Conservation (phyloP, 2,888 invertebrate genomes). For the Ferrisia virgata region DNA sequence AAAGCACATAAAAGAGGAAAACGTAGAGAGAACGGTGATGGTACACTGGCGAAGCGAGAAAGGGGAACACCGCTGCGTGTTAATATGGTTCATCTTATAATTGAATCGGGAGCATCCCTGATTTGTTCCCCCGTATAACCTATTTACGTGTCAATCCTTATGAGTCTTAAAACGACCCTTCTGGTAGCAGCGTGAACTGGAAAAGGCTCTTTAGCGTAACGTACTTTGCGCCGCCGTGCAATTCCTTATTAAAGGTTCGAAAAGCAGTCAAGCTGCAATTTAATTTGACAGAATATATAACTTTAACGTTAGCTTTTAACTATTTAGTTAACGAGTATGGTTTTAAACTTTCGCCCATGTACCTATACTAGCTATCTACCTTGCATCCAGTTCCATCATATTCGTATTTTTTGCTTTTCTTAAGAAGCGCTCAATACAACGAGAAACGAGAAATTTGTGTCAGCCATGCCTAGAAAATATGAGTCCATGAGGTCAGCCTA, state of each 20-base stretch:
- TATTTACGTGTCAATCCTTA: constrained; percentile 44
- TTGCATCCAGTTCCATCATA: neutral
- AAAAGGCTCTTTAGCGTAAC: constrained; percentile 42
- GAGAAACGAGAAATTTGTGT: too few species aligned
- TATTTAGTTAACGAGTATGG: constrained; percentile 23
- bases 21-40: neutral
- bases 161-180: constrained; percentile 45
- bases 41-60: constrained; percentile 26
- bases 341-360: constrained; percentile 12
- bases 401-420: neutral
- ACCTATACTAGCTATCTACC: too few species aligned
- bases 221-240: constrained; percentile 27
- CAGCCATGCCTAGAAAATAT: too few species aligned
- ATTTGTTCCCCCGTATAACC: constrained; percentile 40
- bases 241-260: constrained; percentile 42
- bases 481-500: too few species aligned
- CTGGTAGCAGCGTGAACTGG: constrained; percentile 36
- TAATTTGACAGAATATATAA: constrained; percentile 44
- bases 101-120: constrained; percentile 44
- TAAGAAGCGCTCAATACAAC: too few species aligned
- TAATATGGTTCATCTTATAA: constrained; percentile 45
- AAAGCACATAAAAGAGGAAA: constrained; percentile 43
- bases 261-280: constrained; percentile 43
- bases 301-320: constrained; percentile 37
- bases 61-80: constrained; percentile 39